Conservation (phyloP, 2,888 invertebrate genomes). For the Malachius bipustulatus region DNA sequence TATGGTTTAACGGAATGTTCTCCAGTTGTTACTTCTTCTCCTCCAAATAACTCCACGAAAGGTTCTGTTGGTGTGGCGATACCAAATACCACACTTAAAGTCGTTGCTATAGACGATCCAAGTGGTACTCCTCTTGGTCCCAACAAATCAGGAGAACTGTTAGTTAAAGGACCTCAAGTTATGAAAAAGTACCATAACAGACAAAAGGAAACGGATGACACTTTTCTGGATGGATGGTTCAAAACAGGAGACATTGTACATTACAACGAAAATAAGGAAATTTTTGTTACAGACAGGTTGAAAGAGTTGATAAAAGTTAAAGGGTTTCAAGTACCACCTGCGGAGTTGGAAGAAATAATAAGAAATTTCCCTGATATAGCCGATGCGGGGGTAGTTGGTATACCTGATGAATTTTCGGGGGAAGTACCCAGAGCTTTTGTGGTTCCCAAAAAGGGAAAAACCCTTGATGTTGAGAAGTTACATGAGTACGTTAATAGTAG, state of each 20-base stretch:
- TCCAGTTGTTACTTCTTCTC: slow-evolving; percentile 37
- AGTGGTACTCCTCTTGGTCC: slow-evolving; percentile 25
- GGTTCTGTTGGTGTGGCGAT: slow-evolving; percentile 46
- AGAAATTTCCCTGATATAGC: slow-evolving; percentile 58
- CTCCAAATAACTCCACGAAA: slow-evolving; percentile 10
- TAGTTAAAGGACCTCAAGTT: slow-evolving; percentile 66
- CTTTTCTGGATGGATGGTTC: slow-evolving; percentile 62
- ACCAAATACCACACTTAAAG: slow-evolving; percentile 51
- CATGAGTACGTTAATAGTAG: slow-evolving; percentile 49
- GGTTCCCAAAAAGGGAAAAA: slow-evolving; percentile 40
- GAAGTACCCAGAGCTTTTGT: slow-evolving; percentile 69
- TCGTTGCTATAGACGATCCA: slow-evolving; percentile 40
- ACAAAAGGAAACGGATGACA: slow-evolving; percentile 56
- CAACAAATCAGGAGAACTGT: slow-evolving; percentile 55
- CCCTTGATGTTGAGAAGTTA: slow-evolving; percentile 44
- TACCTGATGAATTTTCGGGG: slow-evolving; percentile 54
- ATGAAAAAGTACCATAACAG: slow-evolving; percentile 72
- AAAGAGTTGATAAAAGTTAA: slow-evolving; percentile 75
- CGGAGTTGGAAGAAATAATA: slow-evolving; percentile 68
- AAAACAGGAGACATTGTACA: slow-evolving; percentile 50
- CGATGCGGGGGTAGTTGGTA: slow-evolving; percentile 75
- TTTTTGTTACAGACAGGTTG: slow-evolving; percentile 62
- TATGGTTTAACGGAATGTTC: slow-evolving; percentile 66
- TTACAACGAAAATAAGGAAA: slow-evolving; percentile 49
- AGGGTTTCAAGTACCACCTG: slow-evolving; percentile 72